phyloP scores from a whole-genome alignment of 2,797 vertebrate species.

The Phoxinus dragarum region DNA sequence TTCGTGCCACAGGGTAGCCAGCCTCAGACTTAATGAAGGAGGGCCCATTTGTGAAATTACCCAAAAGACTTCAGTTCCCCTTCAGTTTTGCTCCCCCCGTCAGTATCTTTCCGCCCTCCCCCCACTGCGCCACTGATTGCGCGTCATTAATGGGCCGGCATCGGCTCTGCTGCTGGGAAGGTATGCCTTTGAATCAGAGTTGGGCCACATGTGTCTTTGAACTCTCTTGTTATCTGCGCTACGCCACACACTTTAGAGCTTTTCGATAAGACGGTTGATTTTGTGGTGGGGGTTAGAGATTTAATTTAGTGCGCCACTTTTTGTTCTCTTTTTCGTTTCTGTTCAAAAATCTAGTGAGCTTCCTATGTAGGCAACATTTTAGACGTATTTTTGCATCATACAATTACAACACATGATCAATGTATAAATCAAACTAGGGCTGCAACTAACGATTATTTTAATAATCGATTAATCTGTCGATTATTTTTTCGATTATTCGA shows the following conservation, averaged over 20 bases:
- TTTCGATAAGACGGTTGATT: conserved; percentile 59
- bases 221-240: conserved; percentile 59
- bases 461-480: too few species aligned
- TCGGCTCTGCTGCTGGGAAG: conserved; percentile 63
- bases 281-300: conserved; percentile 21
- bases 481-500: too few species aligned
- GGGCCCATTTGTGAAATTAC: conserved; percentile 58
- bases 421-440: too few species aligned
- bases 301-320: conserved; percentile 16
- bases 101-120: conserved; percentile 73
- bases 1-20: conserved; percentile 45
- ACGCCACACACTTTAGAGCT: conserved; percentile 53
- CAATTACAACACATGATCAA: too few species aligned
- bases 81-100: conserved; percentile 62
- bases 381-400: neutral
- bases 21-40: conserved; percentile 45
- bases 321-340: neutral
- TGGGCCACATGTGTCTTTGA: conserved; percentile 61
- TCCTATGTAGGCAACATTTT: neutral
- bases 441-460: too few species aligned
- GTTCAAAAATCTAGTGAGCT: conserved; percentile 6
- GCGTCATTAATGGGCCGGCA: conserved; percentile 53
- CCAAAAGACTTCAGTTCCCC: conserved; percentile 47
- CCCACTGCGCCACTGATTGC: conserved; percentile 54
- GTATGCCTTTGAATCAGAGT: conserved; percentile 62